Percentiles rank a stretch among this genome's conserved stretches.
These are phyloP conservation scores for Nyctibius bracteatus DNA, from an alignment of 2,113 vertebrate species.

Conservation along the genomic window DNA sequence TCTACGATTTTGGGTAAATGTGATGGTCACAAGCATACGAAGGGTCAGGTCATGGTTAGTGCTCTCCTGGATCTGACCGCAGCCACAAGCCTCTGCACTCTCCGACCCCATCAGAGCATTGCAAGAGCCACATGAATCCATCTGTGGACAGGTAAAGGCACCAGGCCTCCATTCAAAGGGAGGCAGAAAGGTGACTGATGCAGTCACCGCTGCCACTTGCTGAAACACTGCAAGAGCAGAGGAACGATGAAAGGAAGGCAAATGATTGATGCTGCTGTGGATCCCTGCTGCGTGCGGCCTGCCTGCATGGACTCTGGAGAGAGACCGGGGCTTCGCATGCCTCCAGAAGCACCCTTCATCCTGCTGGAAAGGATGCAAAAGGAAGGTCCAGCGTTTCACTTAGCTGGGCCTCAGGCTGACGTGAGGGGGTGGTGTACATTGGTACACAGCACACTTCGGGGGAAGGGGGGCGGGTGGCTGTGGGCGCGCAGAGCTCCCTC, in stretches of 20 bases:
- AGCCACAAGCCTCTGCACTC: neutral
- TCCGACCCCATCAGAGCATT: fast-evolving
- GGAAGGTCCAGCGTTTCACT: fast-evolving
- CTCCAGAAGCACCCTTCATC: neutral
- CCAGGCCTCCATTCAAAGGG: fast-evolving
- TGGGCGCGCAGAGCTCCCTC: too few species aligned
- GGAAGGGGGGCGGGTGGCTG: too few species aligned
- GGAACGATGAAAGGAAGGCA: neutral
- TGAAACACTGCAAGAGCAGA: neutral
- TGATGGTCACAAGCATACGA: fast-evolving
- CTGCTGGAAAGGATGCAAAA: neutral
- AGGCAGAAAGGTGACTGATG: neutral
- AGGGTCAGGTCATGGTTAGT: neutral
- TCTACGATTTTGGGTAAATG: neutral
- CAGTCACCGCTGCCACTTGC: neutral
- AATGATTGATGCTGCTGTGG: neutral
- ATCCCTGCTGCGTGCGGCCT: fast-evolving
- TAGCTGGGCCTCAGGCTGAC: neutral
- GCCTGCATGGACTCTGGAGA: fast-evolving
- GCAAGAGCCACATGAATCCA: neutral
- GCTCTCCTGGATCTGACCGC: neutral
- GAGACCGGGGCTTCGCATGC: neutral
- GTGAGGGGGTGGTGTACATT: too few species aligned
- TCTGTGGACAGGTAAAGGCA: neutral
- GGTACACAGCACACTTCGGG: too few species aligned